These are phyloP conservation scores for Erpobdella octoculata DNA, from an alignment of 2,888 invertebrate genomes.

Conservation along the genomic window DNA sequence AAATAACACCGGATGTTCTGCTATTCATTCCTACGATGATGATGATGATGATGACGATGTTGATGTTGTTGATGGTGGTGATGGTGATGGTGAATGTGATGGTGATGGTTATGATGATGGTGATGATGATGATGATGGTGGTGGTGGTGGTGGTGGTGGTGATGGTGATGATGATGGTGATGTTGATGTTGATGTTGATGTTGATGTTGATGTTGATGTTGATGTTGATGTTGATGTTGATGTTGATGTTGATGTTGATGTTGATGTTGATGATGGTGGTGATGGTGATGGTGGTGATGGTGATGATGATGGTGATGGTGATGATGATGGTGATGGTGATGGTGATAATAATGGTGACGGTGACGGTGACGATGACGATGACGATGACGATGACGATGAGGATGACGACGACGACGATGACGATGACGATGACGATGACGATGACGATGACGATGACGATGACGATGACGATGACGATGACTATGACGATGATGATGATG, in stretches of 20 bases:
- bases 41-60: too few species aligned
- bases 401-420: background rate
- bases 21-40: too few species aligned
- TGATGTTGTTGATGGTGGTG: too few species aligned
- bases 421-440: constrained; percentile 56
- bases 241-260: constrained; percentile 20
- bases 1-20: too few species aligned
- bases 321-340: background rate
- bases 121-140: background rate
- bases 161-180: background rate
- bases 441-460: constrained; percentile 74
- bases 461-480: too few species aligned
- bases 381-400: background rate
- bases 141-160: background rate
- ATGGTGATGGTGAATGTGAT: too few species aligned
- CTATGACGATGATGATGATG: too few species aligned
- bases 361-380: background rate
- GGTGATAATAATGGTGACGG: background rate
- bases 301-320: constrained; percentile 7
- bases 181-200: constrained; percentile 15
- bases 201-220: constrained; percentile 20
- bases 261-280: constrained; percentile 14
- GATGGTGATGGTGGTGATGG: background rate
- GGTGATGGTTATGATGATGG: too few species aligned
- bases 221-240: constrained; percentile 20